Percentiles rank a stretch among this genome's conserved stretches.
Evolutionary conservation across 1,140 invertebrate genomes (phyloP).

Genomic region (Myzus persicae): DNA sequence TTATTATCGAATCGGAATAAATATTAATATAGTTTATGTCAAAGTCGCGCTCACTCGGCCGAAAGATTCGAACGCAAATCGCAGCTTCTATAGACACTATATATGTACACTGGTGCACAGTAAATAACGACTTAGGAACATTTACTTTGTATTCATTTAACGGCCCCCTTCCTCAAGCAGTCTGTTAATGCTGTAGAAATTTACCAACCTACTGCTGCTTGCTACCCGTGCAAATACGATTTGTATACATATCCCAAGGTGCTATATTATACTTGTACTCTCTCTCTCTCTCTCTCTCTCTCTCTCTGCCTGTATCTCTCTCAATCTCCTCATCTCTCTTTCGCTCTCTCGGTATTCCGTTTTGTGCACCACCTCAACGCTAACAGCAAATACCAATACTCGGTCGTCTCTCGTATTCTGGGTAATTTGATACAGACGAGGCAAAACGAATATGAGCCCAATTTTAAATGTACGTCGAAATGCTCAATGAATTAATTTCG

Average conservation of each 20-base stretch:
- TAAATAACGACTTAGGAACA: conserved; percentile 32
- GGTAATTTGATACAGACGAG: neutral
- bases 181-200: neutral
- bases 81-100: neutral
- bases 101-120: neutral
- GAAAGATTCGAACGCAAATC: neutral
- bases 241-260: conserved; percentile 5
- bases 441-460: neutral
- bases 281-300: neutral
- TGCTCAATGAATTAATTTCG: neutral
- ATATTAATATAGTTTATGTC: neutral
- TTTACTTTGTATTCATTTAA: conserved; percentile 44
- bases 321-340: neutral
- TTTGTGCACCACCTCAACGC: neutral
- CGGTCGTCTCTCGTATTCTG: neutral
- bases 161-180: neutral
- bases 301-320: too few relatives aligned
- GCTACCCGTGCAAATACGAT: neutral
- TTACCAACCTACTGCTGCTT: neutral
- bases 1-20: neutral
- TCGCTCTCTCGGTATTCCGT: neutral
- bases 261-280: conserved; percentile 6
- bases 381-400: neutral
- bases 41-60: neutral
- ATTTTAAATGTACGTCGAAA: neutral